phyloP scores from a whole-genome alignment of 2,888 invertebrate genomes.

The Koerneria pararmatus region DNA sequence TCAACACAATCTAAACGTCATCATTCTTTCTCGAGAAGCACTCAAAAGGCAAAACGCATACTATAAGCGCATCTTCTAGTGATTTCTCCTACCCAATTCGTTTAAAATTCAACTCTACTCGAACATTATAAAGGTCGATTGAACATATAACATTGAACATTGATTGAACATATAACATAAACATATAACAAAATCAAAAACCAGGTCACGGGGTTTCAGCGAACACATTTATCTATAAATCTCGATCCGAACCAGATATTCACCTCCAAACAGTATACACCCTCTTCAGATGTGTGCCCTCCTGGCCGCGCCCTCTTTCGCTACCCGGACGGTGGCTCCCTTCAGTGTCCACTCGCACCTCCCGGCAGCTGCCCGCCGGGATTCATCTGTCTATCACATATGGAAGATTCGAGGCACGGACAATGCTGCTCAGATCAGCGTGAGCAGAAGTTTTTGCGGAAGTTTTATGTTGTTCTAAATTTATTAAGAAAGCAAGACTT shows the following conservation, averaged over 20 bases:
- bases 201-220: too few relatives aligned
- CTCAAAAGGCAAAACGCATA: too few relatives aligned
- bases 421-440: slow-evolving; percentile 42
- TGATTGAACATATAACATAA: too few relatives aligned
- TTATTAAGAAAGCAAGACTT: background rate
- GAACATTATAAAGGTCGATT: too few relatives aligned
- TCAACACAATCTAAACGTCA: too few relatives aligned
- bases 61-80: too few relatives aligned
- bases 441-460: slow-evolving; percentile 24
- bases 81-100: too few relatives aligned
- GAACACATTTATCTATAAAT: too few relatives aligned
- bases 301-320: slow-evolving; percentile 37
- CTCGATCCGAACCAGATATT: background rate
- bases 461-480: slow-evolving; percentile 1
- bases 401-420: slow-evolving; percentile 38
- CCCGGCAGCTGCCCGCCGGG: slow-evolving; percentile 16
- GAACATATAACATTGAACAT: too few relatives aligned
- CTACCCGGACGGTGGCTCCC: slow-evolving; percentile 29
- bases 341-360: slow-evolving; percentile 24
- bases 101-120: too few relatives aligned
- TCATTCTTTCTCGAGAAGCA: too few relatives aligned
- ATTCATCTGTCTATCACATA: slow-evolving; percentile 37
- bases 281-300: slow-evolving; percentile 35
- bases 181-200: too few relatives aligned
- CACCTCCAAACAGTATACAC: background rate